A percentile compares a stretch with the other conserved stretches of the same genome.
These are phyloP conservation scores for Palloptera scutellata DNA, from an alignment of 2,888 invertebrate genomes.

Conservation along the genomic window DNA sequence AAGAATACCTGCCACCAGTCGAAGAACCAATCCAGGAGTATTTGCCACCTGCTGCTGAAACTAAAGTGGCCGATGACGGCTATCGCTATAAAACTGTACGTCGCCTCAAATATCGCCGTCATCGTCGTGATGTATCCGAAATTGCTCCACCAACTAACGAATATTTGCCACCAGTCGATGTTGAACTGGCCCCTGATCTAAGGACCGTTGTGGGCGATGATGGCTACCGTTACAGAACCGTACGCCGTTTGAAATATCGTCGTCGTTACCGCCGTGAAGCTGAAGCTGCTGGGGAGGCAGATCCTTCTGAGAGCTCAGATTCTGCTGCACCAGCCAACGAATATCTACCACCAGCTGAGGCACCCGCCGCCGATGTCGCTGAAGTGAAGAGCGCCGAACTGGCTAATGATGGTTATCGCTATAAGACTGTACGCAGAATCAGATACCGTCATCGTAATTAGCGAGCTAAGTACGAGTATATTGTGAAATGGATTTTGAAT, in stretches of 20 bases:
- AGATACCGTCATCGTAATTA: slow-evolving; percentile 58
- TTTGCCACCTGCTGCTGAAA: slow-evolving; percentile 52
- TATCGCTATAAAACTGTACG: slow-evolving; percentile 62
- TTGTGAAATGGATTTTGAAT: background rate
- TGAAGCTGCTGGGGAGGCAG: slow-evolving; percentile 38
- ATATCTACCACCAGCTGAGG: slow-evolving; percentile 52
- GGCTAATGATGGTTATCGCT: slow-evolving; percentile 58
- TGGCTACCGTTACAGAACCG: slow-evolving; percentile 59
- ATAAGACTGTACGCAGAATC: slow-evolving; percentile 58
- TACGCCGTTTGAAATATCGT: slow-evolving; percentile 58
- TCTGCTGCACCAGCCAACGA: slow-evolving; percentile 45
- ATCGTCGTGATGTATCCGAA: slow-evolving; percentile 60
- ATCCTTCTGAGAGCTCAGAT: slow-evolving; percentile 34
- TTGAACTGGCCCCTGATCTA: slow-evolving; percentile 53
- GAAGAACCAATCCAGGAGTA: slow-evolving; percentile 51
- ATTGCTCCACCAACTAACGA: slow-evolving; percentile 51
- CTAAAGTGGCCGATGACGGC: slow-evolving; percentile 56
- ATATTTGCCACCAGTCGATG: slow-evolving; percentile 53
- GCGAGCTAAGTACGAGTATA: slow-evolving; percentile 1
- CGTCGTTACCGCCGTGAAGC: slow-evolving; percentile 58
- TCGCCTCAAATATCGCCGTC: slow-evolving; percentile 57
- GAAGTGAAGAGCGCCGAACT: slow-evolving; percentile 54
- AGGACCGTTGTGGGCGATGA: slow-evolving; percentile 56
- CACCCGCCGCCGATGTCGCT: slow-evolving; percentile 39
- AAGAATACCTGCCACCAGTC: slow-evolving; percentile 56